Evolutionary conservation across 2,113 vertebrate genomes (phyloP), one percentile per base, ranked within the genome.

Genomic region (Aplodontia rufa): DNA sequence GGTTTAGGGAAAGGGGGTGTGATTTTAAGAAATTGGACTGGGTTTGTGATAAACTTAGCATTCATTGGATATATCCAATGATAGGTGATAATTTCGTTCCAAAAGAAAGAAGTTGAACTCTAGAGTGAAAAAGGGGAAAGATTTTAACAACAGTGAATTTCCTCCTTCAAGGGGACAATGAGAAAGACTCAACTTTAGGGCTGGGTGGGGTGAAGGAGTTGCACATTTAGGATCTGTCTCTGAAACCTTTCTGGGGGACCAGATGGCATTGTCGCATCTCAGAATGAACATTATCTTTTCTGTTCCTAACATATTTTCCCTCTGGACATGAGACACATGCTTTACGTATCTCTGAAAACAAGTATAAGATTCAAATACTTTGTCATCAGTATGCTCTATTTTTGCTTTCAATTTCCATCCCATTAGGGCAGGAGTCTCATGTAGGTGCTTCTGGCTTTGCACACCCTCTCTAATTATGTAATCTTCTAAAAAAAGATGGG

Each of bases 61-160:
- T 42, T 91, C 3, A 0, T 71, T 93, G 66, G 71, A 88, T 60
- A 88, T 26, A 37, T 78, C 16, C 66, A 91, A 82, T 95, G 78
- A 78, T 49, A 93, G 45, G 68, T 93, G 90, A 87, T 75, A 92
- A 68, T 96, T 96, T 80, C 91, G 78, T 94, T 94, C 75, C 72
- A 78, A 87, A 87, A 91, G 82, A 87, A 87, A 91, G 87, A 87
- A 78, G 28, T 30, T 84, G 72, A 82, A 58, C 35, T 71, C 26
- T 16, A 94, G 22, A 42, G 49, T 85, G n/a, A 78, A 45, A 32
- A 87, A 62, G 32, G 13, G 62, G 9, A 37, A 92, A 49, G 35
- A 49, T 12, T 4, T 93, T 83, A 94, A 88, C 1, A 53, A 49
- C 20, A 40, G 19, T 17, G n/a, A 75, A 19, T 2, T 89, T 93